Conservation (phyloP, 2,113 vertebrate genomes). For the Tetraodon nigroviridis region DNA sequence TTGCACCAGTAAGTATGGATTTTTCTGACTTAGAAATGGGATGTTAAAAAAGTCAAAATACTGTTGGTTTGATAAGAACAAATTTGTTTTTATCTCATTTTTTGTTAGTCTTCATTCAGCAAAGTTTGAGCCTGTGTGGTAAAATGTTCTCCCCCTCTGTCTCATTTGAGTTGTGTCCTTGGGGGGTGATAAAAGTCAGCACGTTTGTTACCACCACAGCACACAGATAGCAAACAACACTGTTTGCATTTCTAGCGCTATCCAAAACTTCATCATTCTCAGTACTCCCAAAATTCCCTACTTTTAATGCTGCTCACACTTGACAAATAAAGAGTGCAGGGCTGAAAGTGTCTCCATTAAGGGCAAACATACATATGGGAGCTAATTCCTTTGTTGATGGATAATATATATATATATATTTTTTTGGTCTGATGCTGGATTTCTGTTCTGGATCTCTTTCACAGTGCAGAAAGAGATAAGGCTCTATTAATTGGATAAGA, state of each 20-base stretch:
- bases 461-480: conserved; percentile 63
- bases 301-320: background rate
- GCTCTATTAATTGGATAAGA: conserved; percentile 72
- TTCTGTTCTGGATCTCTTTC: conserved; percentile 57
- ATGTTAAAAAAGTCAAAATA: background rate
- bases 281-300: background rate
- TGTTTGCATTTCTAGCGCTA: conserved; percentile 57
- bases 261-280: conserved; percentile 45
- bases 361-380: conserved; percentile 31
- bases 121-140: background rate
- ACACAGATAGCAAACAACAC: conserved; percentile 50
- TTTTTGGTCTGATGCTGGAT: conserved; percentile 38
- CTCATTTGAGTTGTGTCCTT: conserved; percentile 22
- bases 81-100: background rate
- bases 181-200: conserved; percentile 31
- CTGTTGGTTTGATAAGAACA: background rate
- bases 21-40: background rate
- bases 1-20: conserved; percentile 87
- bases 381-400: conserved; percentile 44
- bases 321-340: conserved; percentile 17
- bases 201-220: conserved; percentile 23
- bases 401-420: conserved; percentile 28
- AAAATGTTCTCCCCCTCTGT: conserved; percentile 17
- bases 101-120: conserved; percentile 12
- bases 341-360: conserved; percentile 27